Evolutionary conservation across 2,888 invertebrate genomes (phyloP).

Genomic region (Trachelus iudaicus): DNA sequence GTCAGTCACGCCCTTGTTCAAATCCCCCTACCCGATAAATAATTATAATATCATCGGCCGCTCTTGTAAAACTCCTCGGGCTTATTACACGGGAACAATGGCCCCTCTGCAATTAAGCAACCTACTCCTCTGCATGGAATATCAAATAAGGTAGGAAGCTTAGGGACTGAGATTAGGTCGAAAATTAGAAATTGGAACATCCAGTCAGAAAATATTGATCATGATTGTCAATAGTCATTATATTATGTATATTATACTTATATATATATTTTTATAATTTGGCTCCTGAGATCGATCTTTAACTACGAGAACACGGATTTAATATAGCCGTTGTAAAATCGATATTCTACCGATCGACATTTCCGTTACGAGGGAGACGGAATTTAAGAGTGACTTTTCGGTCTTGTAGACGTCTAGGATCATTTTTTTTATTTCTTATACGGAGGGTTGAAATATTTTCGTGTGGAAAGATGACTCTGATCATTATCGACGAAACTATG

Average conservation of each 20-base stretch:
- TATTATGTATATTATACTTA: neutral
- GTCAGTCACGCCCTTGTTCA: constrained; percentile 43
- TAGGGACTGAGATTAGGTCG: neutral
- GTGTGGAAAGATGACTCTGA: neutral
- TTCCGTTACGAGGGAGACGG: neutral
- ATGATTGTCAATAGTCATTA: neutral
- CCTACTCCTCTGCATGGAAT: constrained; percentile 1
- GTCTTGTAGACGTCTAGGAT: neutral
- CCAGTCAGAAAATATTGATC: neutral
- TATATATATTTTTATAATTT: neutral
- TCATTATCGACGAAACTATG: neutral
- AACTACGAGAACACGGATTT: neutral
- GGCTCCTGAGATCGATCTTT: neutral
- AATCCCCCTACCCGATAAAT: constrained; percentile 35
- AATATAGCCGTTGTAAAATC: neutral
- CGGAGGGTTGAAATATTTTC: neutral
- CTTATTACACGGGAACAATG: constrained; percentile 33
- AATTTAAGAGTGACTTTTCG: neutral
- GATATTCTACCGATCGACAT: neutral
- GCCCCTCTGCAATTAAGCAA: constrained; percentile 32
- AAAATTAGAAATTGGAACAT: neutral
- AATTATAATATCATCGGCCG: constrained; percentile 46
- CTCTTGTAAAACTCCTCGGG: constrained; percentile 25
- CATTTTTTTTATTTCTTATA: neutral
- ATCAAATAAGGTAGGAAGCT: neutral